A percentile compares a stretch with the other conserved stretches of the same genome.
Evolutionary conservation across 2,888 invertebrate species (phyloP).

Genomic region (Acrobasis repandana): DNA sequence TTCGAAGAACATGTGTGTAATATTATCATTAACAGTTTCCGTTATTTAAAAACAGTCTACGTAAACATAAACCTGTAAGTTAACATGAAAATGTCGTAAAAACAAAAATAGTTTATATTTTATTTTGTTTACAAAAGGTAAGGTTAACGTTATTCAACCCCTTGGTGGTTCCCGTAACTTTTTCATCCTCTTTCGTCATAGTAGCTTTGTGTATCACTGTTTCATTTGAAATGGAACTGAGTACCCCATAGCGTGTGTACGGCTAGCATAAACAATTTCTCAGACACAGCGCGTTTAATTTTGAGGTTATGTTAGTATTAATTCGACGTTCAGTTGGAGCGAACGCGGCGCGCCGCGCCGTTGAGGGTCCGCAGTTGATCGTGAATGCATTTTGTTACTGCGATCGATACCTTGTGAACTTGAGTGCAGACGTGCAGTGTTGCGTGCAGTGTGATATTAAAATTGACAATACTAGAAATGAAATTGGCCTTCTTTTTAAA

Average conservation of each 20-base stretch:
- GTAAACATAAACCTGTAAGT: constrained; percentile 18
- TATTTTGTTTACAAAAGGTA: constrained; percentile 18
- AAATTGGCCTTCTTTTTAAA: constrained; percentile 40
- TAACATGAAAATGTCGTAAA: constrained; percentile 16
- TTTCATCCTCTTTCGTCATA: constrained; percentile 49
- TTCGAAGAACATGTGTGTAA: constrained; percentile 32
- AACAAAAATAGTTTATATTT: constrained; percentile 14
- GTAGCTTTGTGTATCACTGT: constrained; percentile 45
- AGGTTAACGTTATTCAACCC: constrained; percentile 15
- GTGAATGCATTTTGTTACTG: constrained; percentile 54
- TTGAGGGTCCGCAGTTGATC: constrained; percentile 41
- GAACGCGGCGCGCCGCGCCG: constrained; percentile 52
- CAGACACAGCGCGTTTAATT: constrained; percentile 68
- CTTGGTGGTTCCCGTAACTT: constrained; percentile 30
- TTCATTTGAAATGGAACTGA: constrained; percentile 63
- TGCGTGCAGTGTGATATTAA: constrained; percentile 45
- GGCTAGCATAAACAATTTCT: constrained; percentile 76
- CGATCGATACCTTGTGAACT: constrained; percentile 67
- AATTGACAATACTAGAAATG: constrained; percentile 43
- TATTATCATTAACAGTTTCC: constrained; percentile 38
- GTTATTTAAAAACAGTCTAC: constrained; percentile 32
- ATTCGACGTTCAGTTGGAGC: constrained; percentile 65
- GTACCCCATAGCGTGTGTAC: constrained; percentile 72
- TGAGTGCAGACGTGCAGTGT: constrained; percentile 61
- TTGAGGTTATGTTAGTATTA: constrained; percentile 81